Evolutionary conservation across 2,797 vertebrate species (phyloP), one percentile per base, ranked within the genome.

Genomic region (Rhodeus uyekii): DNA sequence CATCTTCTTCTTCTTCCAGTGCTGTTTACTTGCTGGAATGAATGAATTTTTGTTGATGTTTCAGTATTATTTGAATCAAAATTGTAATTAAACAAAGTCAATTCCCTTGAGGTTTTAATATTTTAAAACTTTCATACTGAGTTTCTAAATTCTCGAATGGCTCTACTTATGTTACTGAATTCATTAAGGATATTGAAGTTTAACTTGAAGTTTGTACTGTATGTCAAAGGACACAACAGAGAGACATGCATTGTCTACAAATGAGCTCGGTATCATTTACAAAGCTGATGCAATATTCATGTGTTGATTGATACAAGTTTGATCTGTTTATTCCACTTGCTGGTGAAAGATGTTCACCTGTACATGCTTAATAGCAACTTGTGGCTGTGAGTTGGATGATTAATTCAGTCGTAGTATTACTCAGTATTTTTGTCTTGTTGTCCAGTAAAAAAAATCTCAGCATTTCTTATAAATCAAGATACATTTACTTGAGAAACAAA

Each of bases 181-280:
- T 29, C 24, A 27, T 1, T 5, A 10, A 4, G 9, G 8, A 22
- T 27, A 7, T n/a, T 27, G 19, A 68, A 14, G 12, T 78, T n/a
- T n/a, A 78, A 55, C 24, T 22, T 8, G 61, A 5, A 22, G 61
- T 67, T 67, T 78, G 16, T 53, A 50, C 6, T 55, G n/a, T 78
- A 19, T 10, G 76, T 78, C 76, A 24, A 64, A n/a, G 42, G 46
- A 32, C 58, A 60, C 24, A 34, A 61, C 19, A 46, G 42, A 78
- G 60, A 24, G 13, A 16, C 34, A 8, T 24, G 18, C 3, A 36
- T 65, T 65, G 61, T 65, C n/a, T 19, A 32, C 24, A 60, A n/a
- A 60, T 60, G 24, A 14, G 55, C 24, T 29, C 55, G 5, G 36
- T 32, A 19, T 55, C 34, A 22, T 67, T 55, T 55, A 42, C 76